A percentile compares a stretch with the other conserved stretches of the same genome.
These are phyloP conservation scores for Thera britannica DNA, from an alignment of 2,888 invertebrate species.

Conservation along the genomic window DNA sequence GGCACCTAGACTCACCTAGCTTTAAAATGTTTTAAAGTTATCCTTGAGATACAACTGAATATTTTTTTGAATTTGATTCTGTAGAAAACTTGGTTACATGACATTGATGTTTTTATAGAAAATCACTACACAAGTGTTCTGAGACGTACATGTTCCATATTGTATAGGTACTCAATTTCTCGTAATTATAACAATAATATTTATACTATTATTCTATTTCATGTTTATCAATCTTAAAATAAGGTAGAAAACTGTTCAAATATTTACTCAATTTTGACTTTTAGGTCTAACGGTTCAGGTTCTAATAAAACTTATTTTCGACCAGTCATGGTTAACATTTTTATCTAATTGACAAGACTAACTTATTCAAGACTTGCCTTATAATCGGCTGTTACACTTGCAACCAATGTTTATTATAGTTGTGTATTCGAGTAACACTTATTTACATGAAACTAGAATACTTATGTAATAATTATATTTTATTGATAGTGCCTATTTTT, in stretches of 20 bases:
- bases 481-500: conserved; percentile 9
- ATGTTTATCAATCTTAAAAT: neutral
- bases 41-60: too few species aligned
- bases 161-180: conserved; percentile 29
- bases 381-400: conserved; percentile 64
- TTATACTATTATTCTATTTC: neutral
- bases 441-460: conserved; percentile 44
- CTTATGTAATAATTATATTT: conserved; percentile 22
- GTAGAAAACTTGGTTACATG: neutral
- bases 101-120: neutral
- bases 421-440: conserved; percentile 41
- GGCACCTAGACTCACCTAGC: too few species aligned
- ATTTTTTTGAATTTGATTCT: neutral
- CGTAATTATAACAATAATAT: conserved; percentile 9
- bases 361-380: conserved; percentile 76
- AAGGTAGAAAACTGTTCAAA: neutral
- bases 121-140: neutral
- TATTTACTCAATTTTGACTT: conserved; percentile 13
- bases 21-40: too few species aligned
- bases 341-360: conserved; percentile 61
- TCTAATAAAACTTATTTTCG: neutral
- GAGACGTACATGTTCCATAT: neutral
- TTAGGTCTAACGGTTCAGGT: neutral
- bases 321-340: conserved; percentile 35
- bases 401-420: conserved; percentile 44